Evolutionary conservation across 1,140 invertebrate species (phyloP).

Genomic region (Platorchestia sp.): DNA sequence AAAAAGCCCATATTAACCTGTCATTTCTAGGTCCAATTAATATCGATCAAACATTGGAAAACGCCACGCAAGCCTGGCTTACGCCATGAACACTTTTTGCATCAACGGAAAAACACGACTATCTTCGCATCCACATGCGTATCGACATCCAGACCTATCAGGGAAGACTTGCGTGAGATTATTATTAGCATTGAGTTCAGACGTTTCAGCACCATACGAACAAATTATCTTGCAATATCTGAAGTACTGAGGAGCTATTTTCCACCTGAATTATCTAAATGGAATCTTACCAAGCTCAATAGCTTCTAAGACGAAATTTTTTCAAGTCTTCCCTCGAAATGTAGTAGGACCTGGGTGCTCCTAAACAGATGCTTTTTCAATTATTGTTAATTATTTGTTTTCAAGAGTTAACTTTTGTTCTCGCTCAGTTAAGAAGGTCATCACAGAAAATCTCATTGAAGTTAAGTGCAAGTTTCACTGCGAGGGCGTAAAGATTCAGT

Average conservation of each 20-base stretch:
- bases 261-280: background rate
- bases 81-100: background rate
- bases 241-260: background rate
- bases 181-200: background rate
- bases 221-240: background rate
- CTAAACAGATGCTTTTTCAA: background rate
- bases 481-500: too few species aligned
- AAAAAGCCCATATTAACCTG: constrained; percentile 20
- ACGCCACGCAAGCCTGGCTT: background rate
- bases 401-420: too few species aligned
- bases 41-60: constrained; percentile 4
- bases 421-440: too few species aligned
- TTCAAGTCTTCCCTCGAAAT: too few species aligned
- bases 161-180: background rate
- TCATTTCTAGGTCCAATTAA: constrained; percentile 22
- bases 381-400: background rate
- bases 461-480: too few species aligned
- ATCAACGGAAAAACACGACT: background rate
- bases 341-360: too few species aligned
- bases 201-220: background rate
- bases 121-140: background rate
- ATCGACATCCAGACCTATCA: background rate
- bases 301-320: too few species aligned
- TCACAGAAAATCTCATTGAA: too few species aligned
- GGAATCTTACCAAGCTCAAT: background rate